Evolutionary conservation across 1,140 invertebrate genomes (phyloP).

Genomic region (Bombyx mandarina): DNA sequence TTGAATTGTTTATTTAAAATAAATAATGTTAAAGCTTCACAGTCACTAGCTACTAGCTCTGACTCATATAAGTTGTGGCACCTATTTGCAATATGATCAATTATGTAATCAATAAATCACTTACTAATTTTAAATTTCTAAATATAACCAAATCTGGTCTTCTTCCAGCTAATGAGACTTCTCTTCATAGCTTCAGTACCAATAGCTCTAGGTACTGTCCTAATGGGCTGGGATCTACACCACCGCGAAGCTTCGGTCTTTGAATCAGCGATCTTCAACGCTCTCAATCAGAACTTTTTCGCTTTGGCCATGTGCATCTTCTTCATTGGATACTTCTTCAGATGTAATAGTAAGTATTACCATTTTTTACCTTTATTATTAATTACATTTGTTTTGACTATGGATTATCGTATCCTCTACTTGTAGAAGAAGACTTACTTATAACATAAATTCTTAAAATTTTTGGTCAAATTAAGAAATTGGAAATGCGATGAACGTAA

Average conservation of each 20-base stretch:
- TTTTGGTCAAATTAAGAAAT: too few relatives aligned
- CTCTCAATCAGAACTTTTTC: conserved; percentile 61
- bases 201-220: conserved; percentile 37
- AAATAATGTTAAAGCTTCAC: too few relatives aligned
- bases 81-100: too few relatives aligned
- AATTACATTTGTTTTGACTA: not conserved
- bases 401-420: too few relatives aligned
- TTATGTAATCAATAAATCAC: too few relatives aligned
- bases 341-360: conserved; percentile 47
- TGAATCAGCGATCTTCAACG: conserved; percentile 54
- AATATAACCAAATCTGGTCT: not conserved
- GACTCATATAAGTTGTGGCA: too few relatives aligned
- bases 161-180: conserved; percentile 39
- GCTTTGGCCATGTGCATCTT: conserved; percentile 56
- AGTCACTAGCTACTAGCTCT: too few relatives aligned
- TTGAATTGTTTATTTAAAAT: too few relatives aligned
- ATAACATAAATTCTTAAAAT: too few relatives aligned
- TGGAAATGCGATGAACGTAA: too few relatives aligned
- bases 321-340: conserved; percentile 56
- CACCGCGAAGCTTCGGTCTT: conserved; percentile 47
- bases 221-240: conserved; percentile 61
- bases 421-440: too few relatives aligned
- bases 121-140: too few relatives aligned
- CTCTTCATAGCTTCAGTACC: conserved; percentile 45
- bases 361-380: conserved; percentile 3